These are phyloP conservation scores for Hippopotamus amphibius DNA, from an alignment of 2,113 vertebrate species.

Conservation along the genomic window DNA sequence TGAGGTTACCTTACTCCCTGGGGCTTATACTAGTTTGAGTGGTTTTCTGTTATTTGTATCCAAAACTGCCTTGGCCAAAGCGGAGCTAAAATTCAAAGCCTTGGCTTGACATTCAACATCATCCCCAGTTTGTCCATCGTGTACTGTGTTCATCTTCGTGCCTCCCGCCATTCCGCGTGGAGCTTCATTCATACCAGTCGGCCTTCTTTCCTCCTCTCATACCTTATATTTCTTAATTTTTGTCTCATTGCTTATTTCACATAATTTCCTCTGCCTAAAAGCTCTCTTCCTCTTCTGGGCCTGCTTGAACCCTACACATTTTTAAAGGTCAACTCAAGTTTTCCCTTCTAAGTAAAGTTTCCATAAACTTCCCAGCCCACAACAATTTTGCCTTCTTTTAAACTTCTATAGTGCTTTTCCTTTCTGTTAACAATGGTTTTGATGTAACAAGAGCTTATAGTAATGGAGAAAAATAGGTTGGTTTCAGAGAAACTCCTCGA, in stretches of 20 bases:
- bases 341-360: background rate
- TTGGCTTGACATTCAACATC: background rate
- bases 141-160: background rate
- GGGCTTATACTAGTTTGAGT: background rate
- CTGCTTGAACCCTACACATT: background rate
- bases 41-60: background rate
- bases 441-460: background rate
- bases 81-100: background rate
- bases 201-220: background rate
- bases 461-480: background rate
- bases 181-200: background rate
- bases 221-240: background rate
- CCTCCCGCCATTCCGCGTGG: accelerated
- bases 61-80: background rate
- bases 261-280: background rate
- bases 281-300: background rate
- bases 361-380: background rate
- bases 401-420: background rate
- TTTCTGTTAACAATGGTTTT: background rate
- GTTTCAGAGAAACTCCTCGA: background rate
- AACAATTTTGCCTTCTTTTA: background rate
- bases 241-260: background rate
- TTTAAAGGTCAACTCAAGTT: background rate
- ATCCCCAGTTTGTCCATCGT: no score
- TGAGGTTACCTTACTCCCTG: background rate